Base-by-base conservation (phyloP, 2,797 vertebrate genomes). In the Typhlichthys eigenmanni region DNA sequence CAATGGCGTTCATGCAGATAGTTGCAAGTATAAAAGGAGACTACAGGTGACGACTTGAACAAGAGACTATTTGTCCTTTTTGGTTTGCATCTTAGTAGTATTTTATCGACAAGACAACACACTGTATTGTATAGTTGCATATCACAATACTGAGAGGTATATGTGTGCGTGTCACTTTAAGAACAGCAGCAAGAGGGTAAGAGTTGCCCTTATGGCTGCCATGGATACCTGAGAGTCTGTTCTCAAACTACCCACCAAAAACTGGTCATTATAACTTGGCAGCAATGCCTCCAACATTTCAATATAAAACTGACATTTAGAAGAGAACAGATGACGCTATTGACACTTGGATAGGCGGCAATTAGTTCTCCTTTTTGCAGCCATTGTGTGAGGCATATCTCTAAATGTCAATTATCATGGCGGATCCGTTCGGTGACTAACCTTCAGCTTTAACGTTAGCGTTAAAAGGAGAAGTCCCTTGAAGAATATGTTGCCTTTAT, bases 351-450 rank as follows among this genome's bases (percentile, higher is more conserved):
- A 88, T 85, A 82, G 88, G 83, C 82, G 72, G 85, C 89, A 89
- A 92, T 92, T 90, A 92, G 87, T 75, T 85, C 81, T 68, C 78
- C 84, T 76, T 85, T 90, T 85, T 89, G 85, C 87, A 85, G 90
- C 89, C 81, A 86, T 76, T 79, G 84, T 85, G 78, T 47, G 69
- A 86, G 87, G 76, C 90, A 80, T 91, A 82, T 87, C 76, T 76
- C 81, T 92, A 92, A 93, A 92, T 92, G 92, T 92, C 91, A 93
- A 91, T 92, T 91, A 92, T 90, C 84, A 80, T 83, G 84, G 87
- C 64, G 64, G 87, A 80, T 81, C 76, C 53, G 74, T 90, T 86
- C 86, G 77, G 76, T 55, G 46, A 71, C 76, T 86, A 89, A 91
- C 90, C 90, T 90, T 87, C 85, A 87, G 72, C 89, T 87, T 85